Percentiles rank a stretch among this genome's conserved stretches.
Evolutionary conservation across 2,113 vertebrate species (phyloP).

Genomic region (Heptranchias perlo): DNA sequence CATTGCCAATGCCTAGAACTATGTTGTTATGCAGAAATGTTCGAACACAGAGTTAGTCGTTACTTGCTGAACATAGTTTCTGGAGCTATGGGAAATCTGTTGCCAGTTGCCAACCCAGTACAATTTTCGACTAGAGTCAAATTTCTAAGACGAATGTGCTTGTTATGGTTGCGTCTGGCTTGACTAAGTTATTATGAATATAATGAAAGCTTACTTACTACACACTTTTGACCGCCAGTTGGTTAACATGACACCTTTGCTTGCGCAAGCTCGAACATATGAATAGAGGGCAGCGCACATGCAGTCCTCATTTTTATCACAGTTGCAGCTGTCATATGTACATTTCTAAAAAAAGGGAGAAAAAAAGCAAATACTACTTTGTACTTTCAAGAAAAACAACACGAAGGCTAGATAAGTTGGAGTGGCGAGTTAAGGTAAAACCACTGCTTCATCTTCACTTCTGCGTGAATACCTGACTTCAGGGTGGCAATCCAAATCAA

Average conservation of each 20-base stretch:
- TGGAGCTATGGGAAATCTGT: background rate
- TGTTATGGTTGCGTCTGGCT: background rate
- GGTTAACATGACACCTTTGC: conserved; percentile 70
- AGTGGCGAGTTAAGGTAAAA: background rate
- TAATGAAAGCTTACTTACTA: conserved; percentile 59
- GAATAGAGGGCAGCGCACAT: conserved; percentile 84
- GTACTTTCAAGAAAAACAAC: background rate
- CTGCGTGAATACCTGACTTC: background rate
- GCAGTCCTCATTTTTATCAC: conserved; percentile 78
- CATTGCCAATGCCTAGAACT: no score
- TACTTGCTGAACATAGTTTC: background rate
- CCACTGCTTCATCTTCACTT: background rate
- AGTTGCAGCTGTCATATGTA: conserved; percentile 82
- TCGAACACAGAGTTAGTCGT: background rate
- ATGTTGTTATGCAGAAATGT: background rate
- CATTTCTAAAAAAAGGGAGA: conserved; percentile 65
- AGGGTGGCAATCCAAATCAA: background rate
- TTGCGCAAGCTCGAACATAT: conserved; percentile 77
- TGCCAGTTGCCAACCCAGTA: background rate
- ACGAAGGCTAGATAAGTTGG: background rate
- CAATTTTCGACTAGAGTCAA: background rate
- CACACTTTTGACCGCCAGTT: conserved; percentile 76
- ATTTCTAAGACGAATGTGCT: background rate
- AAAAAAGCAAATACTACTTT: background rate
- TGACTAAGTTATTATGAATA: background rate